Evolutionary conservation across 2,113 vertebrate species (phyloP).

Genomic region (Crocuta crocuta): DNA sequence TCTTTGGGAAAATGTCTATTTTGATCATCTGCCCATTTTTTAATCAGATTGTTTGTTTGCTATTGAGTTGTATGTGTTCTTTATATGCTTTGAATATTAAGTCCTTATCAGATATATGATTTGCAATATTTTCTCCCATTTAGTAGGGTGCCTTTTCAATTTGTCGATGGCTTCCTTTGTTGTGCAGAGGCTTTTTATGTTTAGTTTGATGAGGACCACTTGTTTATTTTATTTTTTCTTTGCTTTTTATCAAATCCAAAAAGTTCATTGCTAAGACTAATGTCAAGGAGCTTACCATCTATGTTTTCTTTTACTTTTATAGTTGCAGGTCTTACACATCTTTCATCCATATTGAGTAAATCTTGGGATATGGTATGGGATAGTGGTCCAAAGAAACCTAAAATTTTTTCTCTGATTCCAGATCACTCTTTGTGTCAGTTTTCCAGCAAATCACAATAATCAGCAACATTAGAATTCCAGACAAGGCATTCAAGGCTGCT

Average conservation of each 20-base stretch:
- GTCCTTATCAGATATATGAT: background rate
- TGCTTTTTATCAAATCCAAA: background rate
- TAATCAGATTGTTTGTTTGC: background rate
- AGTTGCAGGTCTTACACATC: background rate
- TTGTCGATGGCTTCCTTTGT: background rate
- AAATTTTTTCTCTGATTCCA: constrained; percentile 12
- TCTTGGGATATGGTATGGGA: background rate
- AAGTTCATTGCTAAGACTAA: background rate
- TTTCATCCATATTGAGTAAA: background rate
- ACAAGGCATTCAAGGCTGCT: background rate
- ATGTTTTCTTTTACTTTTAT: background rate
- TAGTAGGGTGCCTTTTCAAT: background rate
- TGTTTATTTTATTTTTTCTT: background rate
- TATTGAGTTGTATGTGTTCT: background rate
- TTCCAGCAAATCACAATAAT: background rate
- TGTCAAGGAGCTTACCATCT: background rate
- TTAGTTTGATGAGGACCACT: background rate
- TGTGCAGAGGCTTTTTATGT: background rate
- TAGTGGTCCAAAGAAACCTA: background rate
- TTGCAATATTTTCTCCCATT: background rate
- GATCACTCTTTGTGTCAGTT: background rate
- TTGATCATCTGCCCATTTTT: background rate
- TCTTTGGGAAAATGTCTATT: background rate
- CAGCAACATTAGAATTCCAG: constrained; percentile 37
- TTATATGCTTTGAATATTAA: background rate